These are phyloP conservation scores for Malaclemys terrapin DNA, from an alignment of 2,113 vertebrate species.

Conservation along the genomic window DNA sequence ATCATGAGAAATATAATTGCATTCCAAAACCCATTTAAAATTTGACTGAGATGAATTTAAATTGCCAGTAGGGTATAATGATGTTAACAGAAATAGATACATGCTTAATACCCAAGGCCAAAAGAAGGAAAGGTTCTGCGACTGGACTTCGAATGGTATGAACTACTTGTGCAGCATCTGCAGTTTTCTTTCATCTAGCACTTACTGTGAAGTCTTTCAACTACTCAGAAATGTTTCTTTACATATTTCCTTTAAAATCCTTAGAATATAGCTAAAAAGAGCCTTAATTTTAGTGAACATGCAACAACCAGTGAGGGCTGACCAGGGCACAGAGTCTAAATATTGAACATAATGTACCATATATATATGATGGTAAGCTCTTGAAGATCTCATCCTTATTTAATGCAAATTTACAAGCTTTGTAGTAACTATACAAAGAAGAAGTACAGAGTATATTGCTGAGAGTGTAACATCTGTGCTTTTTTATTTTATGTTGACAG, in stretches of 20 bases:
- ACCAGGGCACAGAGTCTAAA: rapidly evolving
- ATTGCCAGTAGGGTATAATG: not conserved
- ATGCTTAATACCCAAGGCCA: not conserved
- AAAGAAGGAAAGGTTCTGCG: not conserved
- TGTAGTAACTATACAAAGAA: not conserved
- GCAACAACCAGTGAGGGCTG: not conserved
- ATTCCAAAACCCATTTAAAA: conserved; percentile 2
- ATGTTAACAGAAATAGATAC: not conserved
- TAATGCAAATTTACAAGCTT: not conserved
- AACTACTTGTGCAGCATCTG: not conserved
- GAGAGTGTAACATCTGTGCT: not conserved
- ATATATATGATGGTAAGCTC: not conserved
- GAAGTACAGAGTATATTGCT: not conserved
- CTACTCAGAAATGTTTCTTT: not conserved
- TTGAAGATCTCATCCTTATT: not conserved
- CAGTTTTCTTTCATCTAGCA: not conserved
- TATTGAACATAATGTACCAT: not conserved
- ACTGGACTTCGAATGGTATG: not conserved
- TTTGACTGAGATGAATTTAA: conserved; percentile 11
- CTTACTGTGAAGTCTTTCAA: not conserved
- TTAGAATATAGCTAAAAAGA: not conserved
- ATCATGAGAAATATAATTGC: not conserved
- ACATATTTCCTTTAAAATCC: rapidly evolving
- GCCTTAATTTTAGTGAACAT: rapidly evolving
- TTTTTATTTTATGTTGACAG: not conserved